Evolutionary conservation across 2,888 invertebrate genomes (phyloP), one percentile per base, ranked within the genome.

Genomic region (Drosophila neonasuta): DNA sequence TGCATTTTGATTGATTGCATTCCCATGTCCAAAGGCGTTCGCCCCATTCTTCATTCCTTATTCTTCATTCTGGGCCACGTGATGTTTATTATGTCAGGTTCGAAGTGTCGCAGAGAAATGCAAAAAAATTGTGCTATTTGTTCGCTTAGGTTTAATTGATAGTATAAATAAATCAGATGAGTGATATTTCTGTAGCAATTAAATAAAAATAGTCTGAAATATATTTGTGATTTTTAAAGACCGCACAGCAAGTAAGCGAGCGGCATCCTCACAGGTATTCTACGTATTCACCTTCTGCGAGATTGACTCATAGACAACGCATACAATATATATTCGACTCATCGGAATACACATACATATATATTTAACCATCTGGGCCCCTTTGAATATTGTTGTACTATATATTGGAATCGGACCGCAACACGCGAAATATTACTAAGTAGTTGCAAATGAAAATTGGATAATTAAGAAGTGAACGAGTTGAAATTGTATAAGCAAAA

Each of bases 1-100:
- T 30, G 59, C 69, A 49, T 67, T 71, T 79, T 82, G 81, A 82
- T 87, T 86, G 80, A 82, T 82, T 77, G 74, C 86, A 73, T 64
- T 71, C 48, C 61, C 44, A 55, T 32, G 30, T 32, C 30, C 48
- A 48, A 15, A 10, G 13, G 11, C 32, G 10, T 3, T 9, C 32
- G 11, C 32, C 32, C 30, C 46, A 48, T n/a, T 32, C 6, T 8
- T 7, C 39, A 41, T 20, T n/a, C n/a, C n/a, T n/a, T n/a, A n/a
- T n/a, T 20, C 20, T 20, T 20, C 7, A 5, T 13, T 13, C 6
- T 13, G 2, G 39, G 13, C 39, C 39, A 41, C 15, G 13, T 41
- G 39, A 41, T 36, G 34, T 39, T 13, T n/a, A 6, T 13, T 6
- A 10, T 13, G 39, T 15, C 39, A 15, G 13, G 15, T 41, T 41